A percentile compares a stretch with the other conserved stretches of the same genome.
Conservation (phyloP, 2,113 vertebrate species). For the Nesoenas mayeri region DNA sequence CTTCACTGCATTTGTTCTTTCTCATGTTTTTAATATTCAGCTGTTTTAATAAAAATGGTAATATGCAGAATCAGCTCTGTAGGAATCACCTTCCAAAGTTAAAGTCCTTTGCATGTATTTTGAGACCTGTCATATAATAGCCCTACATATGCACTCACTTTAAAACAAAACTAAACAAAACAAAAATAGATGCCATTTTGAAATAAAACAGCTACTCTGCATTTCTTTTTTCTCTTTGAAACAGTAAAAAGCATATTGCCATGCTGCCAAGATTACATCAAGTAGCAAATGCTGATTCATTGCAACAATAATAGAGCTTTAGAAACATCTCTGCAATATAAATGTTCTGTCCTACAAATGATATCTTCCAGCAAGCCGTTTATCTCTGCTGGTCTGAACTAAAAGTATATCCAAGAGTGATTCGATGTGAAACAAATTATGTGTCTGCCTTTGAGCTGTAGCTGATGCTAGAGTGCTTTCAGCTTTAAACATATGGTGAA, state of each 20-base stretch:
- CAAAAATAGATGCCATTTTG: not conserved
- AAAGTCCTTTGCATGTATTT: not conserved
- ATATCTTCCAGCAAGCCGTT: conserved; percentile 5
- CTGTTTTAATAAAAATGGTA: not conserved
- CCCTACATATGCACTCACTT: not conserved
- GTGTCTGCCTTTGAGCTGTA: not conserved
- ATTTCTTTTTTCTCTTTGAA: not conserved
- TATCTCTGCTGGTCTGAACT: not conserved
- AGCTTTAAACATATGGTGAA: not conserved
- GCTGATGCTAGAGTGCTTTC: not conserved
- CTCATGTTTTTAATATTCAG: not conserved
- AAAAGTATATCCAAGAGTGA: not conserved
- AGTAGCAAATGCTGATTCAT: conserved; percentile 36
- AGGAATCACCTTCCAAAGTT: not conserved
- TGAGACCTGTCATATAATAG: not conserved
- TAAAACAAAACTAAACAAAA: not conserved
- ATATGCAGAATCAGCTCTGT: not conserved
- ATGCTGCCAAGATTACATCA: not conserved
- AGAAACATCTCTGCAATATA: conserved; percentile 13
- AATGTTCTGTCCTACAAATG: not conserved
- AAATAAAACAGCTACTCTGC: conserved; percentile 5
- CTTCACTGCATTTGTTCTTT: not conserved
- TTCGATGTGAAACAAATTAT: not conserved
- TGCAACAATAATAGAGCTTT: conserved; percentile 30
- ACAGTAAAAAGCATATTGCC: not conserved